Conservation (phyloP, 2,113 vertebrate genomes). For the Neodon shergylaensis region DNA sequence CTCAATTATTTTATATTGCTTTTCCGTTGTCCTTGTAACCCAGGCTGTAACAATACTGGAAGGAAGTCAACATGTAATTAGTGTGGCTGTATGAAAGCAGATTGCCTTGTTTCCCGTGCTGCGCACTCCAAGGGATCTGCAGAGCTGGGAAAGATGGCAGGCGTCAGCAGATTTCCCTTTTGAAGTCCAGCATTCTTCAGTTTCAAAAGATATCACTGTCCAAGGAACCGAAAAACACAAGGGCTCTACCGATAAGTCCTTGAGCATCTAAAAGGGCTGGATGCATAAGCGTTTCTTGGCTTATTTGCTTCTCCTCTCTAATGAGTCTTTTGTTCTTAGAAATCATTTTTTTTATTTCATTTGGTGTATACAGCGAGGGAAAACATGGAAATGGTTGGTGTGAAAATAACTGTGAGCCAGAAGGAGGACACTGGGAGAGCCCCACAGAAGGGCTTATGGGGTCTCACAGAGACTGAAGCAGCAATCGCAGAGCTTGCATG, state of each 20-base stretch:
- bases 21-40: constrained; percentile 10
- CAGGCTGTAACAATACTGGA: constrained; percentile 51
- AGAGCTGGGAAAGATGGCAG: neutral
- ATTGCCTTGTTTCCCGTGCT: constrained; percentile 60
- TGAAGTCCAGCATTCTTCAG: constrained; percentile 40
- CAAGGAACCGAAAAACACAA: too few species aligned
- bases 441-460: neutral
- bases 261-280: neutral
- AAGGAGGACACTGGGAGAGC: neutral
- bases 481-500: neutral
- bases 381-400: neutral
- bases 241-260: neutral
- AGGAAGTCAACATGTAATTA: constrained; percentile 66
- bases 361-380: neutral
- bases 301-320: constrained; percentile 13
- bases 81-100: constrained; percentile 66
- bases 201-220: constrained; percentile 47
- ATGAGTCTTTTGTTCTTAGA: constrained; percentile 53
- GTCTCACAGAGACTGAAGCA: neutral
- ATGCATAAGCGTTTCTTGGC: constrained; percentile 23
- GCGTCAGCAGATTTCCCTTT: neutral
- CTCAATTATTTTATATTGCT: constrained; percentile 35
- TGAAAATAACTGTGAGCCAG: neutral
- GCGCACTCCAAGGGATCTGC: constrained; percentile 36
- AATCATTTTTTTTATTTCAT: constrained; percentile 52